A percentile compares a stretch with the other conserved stretches of the same genome.
Conservation (phyloP, 2,888 invertebrate species). For the Cosmorhoe ocellata region DNA sequence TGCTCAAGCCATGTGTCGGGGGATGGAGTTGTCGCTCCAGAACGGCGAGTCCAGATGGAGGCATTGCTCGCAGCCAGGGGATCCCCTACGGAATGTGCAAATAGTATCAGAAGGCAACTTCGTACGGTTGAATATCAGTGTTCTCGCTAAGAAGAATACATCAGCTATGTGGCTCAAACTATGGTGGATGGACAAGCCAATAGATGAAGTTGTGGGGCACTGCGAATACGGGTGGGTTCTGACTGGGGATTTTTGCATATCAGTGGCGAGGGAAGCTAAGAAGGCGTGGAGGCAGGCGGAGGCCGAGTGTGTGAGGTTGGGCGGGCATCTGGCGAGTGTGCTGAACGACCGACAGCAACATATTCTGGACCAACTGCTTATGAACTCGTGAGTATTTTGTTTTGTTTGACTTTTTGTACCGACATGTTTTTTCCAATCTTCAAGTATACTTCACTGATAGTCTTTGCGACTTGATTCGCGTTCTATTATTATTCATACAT, state of each 20-base stretch:
- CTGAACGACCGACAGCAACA: conserved; percentile 84
- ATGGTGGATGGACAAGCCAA: conserved; percentile 84
- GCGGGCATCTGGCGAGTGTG: conserved; percentile 87
- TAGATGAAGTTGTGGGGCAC: conserved; percentile 83
- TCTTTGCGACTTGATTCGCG: too few relatives aligned
- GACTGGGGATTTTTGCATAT: conserved; percentile 85
- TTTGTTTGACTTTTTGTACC: background rate
- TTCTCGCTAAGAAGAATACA: conserved; percentile 63
- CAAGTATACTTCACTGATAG: too few relatives aligned
- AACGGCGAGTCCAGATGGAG: conserved; percentile 83
- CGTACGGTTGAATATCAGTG: conserved; percentile 74
- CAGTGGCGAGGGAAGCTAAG: conserved; percentile 81
- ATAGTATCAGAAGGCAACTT: conserved; percentile 83
- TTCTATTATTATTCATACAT: too few relatives aligned
- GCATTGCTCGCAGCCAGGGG: conserved; percentile 83
- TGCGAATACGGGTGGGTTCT: conserved; percentile 89
- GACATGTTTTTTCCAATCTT: too few relatives aligned
- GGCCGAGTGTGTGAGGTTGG: conserved; percentile 83
- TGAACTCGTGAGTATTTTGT: conserved; percentile 83
- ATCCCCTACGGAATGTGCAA: conserved; percentile 81
- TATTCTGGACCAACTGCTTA: conserved; percentile 84
- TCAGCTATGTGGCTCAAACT: conserved; percentile 82
- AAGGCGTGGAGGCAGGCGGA: conserved; percentile 87
- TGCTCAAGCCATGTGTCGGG: conserved; percentile 71
- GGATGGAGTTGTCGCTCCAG: conserved; percentile 81